Evolutionary conservation across 2,113 vertebrate species (phyloP), one percentile per base, ranked within the genome.

Genomic region (Lucifuga dentata): DNA sequence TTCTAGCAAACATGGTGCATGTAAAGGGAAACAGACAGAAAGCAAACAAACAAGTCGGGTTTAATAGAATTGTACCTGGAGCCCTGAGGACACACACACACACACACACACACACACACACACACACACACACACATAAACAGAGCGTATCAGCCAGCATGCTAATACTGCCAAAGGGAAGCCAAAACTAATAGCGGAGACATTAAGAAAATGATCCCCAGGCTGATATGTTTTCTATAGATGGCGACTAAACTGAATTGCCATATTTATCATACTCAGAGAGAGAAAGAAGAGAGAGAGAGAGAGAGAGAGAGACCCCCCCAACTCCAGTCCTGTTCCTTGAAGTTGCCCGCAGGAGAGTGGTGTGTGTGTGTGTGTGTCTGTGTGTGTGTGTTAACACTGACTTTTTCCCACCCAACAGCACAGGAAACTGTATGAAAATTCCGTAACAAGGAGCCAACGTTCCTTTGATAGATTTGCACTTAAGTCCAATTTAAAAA

Each of bases 141-240:
- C 84, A 80, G 84, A 90, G 76, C 84, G 56, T 86, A 81, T 84
- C 84, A 86, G 57, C 70, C 68, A 45, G 83, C 84, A 90, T 90
- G 88, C 79, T 88, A 92, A 92, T 89, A 89, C 90, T 77, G 90
- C 90, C 89, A 78, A 82, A 78, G 88, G 90, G 88, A 85, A 66
- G 79, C 75, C 84, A 86, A 86, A 89, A 89, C 86, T 91, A 90
- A 92, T 91, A 92, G 89, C 55, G 33, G 73, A 78, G 86, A 90
- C 89, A 92, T 92, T 92, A 92, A 83, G 83, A 65, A 89, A 91
- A 90, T 90, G 88, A 89, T 92, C 90, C 90, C 50, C 67, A 23
- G 90, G 89, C 90, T 89, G 89, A 92, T 88, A 85, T 89, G 90
- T 87, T 92, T 89, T 87, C 89, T 87, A 89, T 86, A 90, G 87